Base-by-base conservation (phyloP, 2,113 vertebrate genomes). In the Ancistrus triradiatus region DNA sequence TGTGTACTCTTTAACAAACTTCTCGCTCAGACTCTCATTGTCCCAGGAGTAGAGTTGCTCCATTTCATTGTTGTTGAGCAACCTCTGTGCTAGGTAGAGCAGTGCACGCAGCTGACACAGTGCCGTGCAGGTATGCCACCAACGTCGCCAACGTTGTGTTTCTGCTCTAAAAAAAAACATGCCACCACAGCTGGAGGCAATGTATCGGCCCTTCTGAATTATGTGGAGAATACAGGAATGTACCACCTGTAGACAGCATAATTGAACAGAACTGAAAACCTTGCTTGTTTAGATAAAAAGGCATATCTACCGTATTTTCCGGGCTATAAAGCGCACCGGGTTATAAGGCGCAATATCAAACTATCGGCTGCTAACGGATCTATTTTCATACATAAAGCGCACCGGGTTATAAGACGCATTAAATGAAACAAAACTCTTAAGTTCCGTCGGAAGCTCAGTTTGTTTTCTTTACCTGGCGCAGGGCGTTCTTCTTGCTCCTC, bases 81-180 rank as follows among this genome's bases (percentile, higher is more conserved):
- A 81, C 13, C 42, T 80, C 83, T 92, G 86, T 21, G 91, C 93
- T 0, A 94, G 85, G 78, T 92, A 90, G 31, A 92, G 77, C 48
- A 95, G 81, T 0, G 92, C 91, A 0, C 93, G 87, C 59, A 95
- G 86, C 81, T 96, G 93, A 22, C 88, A 89, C 64, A 95, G 84
- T n/a, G 93, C 91, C 0, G 66, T 79, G 70, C 90, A 85, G n/a
- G 77, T 95, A 96, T 14, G 91, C 91, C 77, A 94, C 90, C 63
- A 95, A 81, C 77, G n/a, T 95, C 93, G 0, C 84, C 69, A 7
- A 83, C 79, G 13, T 96, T 95, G 88, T 96, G 93, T 13, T n/a
- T 87, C 83, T 0, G 86, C 80, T 0, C 92, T 76, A 80, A 94
- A 96, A 80, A 94, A 96, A 82, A 96, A 95, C 74, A 92, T 77